These are phyloP conservation scores for Mastigias papua DNA, from an alignment of 30 jellyfish, hydroid and myxozoan species.

Conservation along the genomic window DNA sequence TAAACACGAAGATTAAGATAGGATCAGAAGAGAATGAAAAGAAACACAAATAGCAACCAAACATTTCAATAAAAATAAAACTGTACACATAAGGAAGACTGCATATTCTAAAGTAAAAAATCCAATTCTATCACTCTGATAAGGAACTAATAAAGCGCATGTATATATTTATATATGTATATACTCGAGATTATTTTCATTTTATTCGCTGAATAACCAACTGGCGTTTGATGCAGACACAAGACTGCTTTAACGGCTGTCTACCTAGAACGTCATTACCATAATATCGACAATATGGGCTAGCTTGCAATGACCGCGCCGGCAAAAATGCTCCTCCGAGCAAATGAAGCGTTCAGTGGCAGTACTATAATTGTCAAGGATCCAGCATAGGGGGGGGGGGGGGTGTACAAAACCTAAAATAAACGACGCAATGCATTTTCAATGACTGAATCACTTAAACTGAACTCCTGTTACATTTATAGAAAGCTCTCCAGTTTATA, in stretches of 20 bases:
- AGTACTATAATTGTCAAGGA: no score
- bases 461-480: no score
- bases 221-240: neutral
- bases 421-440: no score
- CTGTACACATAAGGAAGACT: neutral
- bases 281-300: no score
- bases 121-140: neutral
- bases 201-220: neutral
- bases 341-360: no score
- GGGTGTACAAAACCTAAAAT: no score
- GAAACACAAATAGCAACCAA: neutral
- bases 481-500: no score
- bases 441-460: no score
- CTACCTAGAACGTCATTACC: neutral
- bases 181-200: neutral
- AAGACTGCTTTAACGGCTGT: neutral
- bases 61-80: neutral
- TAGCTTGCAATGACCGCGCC: no score
- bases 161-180: no score
- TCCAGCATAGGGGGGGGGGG: no score
- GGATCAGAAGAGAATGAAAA: neutral
- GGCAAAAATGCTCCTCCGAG: no score
- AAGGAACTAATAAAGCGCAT: neutral
- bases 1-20: neutral
- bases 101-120: slow-evolving; percentile 3